Base-by-base conservation (phyloP, 2,797 vertebrate species). In the Esox lucius region DNA sequence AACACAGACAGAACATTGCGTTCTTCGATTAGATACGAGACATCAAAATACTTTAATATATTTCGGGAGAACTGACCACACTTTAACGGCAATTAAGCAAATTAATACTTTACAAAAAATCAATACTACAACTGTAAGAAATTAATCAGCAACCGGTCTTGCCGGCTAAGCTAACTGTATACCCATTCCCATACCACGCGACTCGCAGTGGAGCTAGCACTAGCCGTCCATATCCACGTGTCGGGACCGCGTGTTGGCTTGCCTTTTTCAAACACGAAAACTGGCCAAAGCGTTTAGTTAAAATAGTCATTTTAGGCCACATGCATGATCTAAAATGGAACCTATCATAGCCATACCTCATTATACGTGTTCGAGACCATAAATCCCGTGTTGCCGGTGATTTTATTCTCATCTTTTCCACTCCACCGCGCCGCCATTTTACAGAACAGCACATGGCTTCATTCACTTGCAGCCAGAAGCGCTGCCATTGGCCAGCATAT, bases 381-480 rank as follows among this genome's bases (percentile, higher is more conserved):
- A 76, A 83, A 84, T 51, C 81, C 89, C 78, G 73, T 67, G 65
- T 81, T 89, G 75, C 85, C 90, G 87, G 90, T 80, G 77, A 90
- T 93, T 90, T 93, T 84, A 83, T 74, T 61, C 75, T 82, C 90
- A 85, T 93, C 94, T 87, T 88, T 87, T 68, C 88, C 84, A 81
- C 88, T 93, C 94, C 94, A 94, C 93, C 90, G 94, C 91, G 93
- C 91, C 94, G 96, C 96, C 96, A 97, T 97, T 94, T 97, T 97
- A 93, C 88, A 74, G 84, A 82, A 84, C 81, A 22, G 67, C 89
- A 88, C 90, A 84, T 90, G 90, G 87, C 73, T 53, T 70, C 68
- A 28, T 70, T 78, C 72, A 62, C 17, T 42, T 24, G 22, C 4
- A 24, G 3, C 56, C 61, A 13, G 56, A 13, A 31, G 17, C 72